Base-by-base conservation (phyloP, 2,113 vertebrate genomes). In the Xenus cinereus region DNA sequence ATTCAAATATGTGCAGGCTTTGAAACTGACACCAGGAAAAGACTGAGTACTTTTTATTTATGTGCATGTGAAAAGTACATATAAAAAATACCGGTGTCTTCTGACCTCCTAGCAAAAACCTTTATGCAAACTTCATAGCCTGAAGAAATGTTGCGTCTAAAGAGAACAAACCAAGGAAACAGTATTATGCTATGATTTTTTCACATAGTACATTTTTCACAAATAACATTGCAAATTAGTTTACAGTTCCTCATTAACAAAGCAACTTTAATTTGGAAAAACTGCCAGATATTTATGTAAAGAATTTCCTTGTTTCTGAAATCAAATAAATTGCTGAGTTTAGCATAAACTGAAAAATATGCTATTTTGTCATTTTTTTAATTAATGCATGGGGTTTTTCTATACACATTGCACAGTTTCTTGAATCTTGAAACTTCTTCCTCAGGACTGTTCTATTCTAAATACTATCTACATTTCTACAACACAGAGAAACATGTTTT, bases 21-120 rank as follows among this genome's bases (percentile, higher is more conserved):
- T 92, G 27, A 73, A 86, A 56, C 3, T 2, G 8, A 33, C 26
- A 69, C 6, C 50, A 68, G 19, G 18, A 94, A 60, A 78, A 76
- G 12, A 50, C 19, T 6, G 13, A 53, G 8, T 37, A 59, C 6
- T 41, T 80, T 68, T 46, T 39, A 56, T 19, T 56, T 27, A 37
- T 7, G 5, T n/a, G 17, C 3, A 41, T 13, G 26, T 12, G 46
- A 81, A 84, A 87, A 80, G 30, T 20, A n/a, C 4, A 50, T 20
- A 30, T 41, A 45, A 28, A 89, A 73, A n/a, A 26, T 14, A 41
- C 0, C 0, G 0, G 7, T 4, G 4, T 37, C n/a, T 62, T 68
- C 69, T 84, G 66, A 62, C 14, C 16, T 73, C n/a, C 17, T 16
- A 79, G 73, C 7, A 91, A 94, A 95, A 90, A 32, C 8, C 30